Conservation (phyloP, 2,888 invertebrate genomes). For the Heliconius sara region DNA sequence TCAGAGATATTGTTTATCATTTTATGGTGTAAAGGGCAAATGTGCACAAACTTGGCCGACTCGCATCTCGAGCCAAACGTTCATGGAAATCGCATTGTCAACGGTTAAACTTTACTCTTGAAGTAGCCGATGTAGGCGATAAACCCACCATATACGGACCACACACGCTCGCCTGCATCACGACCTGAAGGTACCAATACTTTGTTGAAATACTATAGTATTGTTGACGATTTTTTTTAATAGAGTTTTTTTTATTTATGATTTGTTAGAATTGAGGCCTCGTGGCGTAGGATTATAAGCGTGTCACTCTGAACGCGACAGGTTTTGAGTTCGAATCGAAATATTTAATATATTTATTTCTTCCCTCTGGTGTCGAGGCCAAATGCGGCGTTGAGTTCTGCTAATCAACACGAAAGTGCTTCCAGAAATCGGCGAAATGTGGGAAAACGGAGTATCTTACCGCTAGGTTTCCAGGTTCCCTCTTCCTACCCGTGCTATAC, state of each 20-base stretch:
- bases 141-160: slow-evolving; percentile 49
- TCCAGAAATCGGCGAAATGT: too few species aligned
- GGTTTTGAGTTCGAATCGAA: background rate
- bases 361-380: background rate
- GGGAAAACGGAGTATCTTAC: too few species aligned
- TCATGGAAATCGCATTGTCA: slow-evolving; percentile 49
- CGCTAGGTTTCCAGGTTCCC: background rate
- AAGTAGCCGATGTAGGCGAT: slow-evolving; percentile 48
- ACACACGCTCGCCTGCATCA: slow-evolving; percentile 47
- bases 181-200: slow-evolving; percentile 38
- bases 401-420: too few species aligned
- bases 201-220: slow-evolving; percentile 15
- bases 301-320: background rate
- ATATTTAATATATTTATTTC: background rate
- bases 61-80: slow-evolving; percentile 45
- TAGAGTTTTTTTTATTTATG: slow-evolving; percentile 2
- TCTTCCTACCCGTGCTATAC: too few species aligned
- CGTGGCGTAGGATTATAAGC: background rate
- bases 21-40: slow-evolving; percentile 23
- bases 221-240: background rate
- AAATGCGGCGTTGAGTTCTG: too few species aligned
- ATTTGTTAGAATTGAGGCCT: background rate
- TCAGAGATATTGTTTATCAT: slow-evolving; percentile 7
- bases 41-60: slow-evolving; percentile 19
- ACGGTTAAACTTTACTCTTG: slow-evolving; percentile 48